Evolutionary conservation across 2,888 invertebrate genomes (phyloP).

Genomic region (Xanthorhoe spadicearia): DNA sequence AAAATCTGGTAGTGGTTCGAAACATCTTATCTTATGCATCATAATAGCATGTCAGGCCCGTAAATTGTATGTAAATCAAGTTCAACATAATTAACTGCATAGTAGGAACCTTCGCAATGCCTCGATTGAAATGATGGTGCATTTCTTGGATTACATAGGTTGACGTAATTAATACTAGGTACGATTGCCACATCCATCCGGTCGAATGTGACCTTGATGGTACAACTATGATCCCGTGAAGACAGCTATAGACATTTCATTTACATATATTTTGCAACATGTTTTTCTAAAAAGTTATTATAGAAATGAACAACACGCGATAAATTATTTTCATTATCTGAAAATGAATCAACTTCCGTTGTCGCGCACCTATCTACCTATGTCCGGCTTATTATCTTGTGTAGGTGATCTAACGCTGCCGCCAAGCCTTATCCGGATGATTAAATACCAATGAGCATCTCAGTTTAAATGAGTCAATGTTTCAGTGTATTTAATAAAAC

Average conservation of each 20-base stretch:
- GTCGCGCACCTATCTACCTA: constrained; percentile 15
- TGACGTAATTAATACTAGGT: constrained; percentile 66
- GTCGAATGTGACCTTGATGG: constrained; percentile 58
- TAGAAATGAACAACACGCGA: constrained; percentile 4
- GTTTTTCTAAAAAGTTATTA: constrained; percentile 10
- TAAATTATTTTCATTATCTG: constrained; percentile 24
- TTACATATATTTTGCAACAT: not conserved
- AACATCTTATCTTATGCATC: not conserved
- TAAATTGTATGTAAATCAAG: constrained; percentile 23
- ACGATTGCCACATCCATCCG: constrained; percentile 57
- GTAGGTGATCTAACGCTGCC: constrained; percentile 4
- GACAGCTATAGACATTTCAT: constrained; percentile 8
- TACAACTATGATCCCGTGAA: constrained; percentile 8
- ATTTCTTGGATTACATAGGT: constrained; percentile 61
- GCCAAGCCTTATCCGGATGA: constrained; percentile 26
- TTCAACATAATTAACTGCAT: constrained; percentile 26
- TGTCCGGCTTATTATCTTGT: constrained; percentile 34
- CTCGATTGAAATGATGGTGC: constrained; percentile 56
- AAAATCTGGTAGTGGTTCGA: not conserved
- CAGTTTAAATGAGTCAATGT: constrained; percentile 27
- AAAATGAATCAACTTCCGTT: constrained; percentile 36
- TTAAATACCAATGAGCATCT: constrained; percentile 18
- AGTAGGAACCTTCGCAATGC: constrained; percentile 36
- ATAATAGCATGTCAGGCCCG: not conserved
- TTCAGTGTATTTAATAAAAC: constrained; percentile 42